Conservation (phyloP, 1,140 invertebrate species). For the Scylla paramamosain region DNA sequence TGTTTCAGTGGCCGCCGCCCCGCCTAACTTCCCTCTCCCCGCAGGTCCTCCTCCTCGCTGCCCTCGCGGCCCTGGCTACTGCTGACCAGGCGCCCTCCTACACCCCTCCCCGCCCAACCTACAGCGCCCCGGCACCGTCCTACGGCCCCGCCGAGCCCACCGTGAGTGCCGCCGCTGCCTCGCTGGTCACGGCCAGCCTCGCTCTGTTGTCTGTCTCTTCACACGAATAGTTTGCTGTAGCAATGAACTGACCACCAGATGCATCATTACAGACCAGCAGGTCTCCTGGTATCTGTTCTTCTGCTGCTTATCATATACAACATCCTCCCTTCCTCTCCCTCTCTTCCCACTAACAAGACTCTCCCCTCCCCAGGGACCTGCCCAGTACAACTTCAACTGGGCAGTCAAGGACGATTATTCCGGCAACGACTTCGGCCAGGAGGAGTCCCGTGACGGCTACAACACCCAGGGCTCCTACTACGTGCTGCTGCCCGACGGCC, state of each 20-base stretch:
- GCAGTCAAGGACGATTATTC: constrained; percentile 25
- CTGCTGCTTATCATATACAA: background rate
- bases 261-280: too few species aligned
- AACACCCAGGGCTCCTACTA: constrained; percentile 69
- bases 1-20: too few species aligned
- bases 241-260: too few species aligned
- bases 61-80: background rate
- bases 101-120: constrained; percentile 24
- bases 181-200: too few species aligned
- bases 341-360: background rate
- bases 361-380: background rate
- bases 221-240: too few species aligned
- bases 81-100: constrained; percentile 6
- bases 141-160: background rate
- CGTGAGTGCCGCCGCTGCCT: background rate
- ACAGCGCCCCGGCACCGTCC: background rate
- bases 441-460: constrained; percentile 27
- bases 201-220: too few species aligned
- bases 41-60: constrained; percentile 38
- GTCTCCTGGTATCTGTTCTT: background rate
- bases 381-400: background rate
- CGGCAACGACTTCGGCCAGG: constrained; percentile 48
- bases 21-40: background rate
- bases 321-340: background rate
- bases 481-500: constrained; percentile 75